Percentiles rank a stretch among this genome's conserved stretches.
Evolutionary conservation across 1,140 invertebrate species (phyloP).

Genomic region (Condylostylus longicornis): DNA sequence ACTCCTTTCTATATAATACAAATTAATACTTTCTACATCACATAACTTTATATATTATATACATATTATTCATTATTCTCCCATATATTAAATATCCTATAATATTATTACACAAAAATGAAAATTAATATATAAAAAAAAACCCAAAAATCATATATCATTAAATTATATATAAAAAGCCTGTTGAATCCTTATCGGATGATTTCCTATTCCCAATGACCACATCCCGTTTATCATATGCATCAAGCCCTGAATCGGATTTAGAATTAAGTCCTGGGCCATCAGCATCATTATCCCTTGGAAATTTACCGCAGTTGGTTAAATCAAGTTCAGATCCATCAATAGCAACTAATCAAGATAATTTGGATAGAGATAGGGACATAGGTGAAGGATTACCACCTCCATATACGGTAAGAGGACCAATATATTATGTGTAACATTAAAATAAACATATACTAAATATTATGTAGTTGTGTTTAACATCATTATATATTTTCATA

Average conservation of each 20-base stretch:
- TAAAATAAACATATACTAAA: neutral
- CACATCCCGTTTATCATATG: slow-evolving; percentile 79
- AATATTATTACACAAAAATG: no score
- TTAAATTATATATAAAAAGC: slow-evolving; percentile 33
- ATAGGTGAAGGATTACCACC: slow-evolving; percentile 46
- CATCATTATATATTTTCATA: no score
- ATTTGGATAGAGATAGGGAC: slow-evolving; percentile 43
- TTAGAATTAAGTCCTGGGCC: slow-evolving; percentile 69
- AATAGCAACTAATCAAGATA: slow-evolving; percentile 45
- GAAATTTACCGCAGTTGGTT: slow-evolving; percentile 46
- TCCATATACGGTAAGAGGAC: slow-evolving; percentile 56
- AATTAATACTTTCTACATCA: no score
- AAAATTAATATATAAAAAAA: no score
- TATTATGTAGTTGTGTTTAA: no score
- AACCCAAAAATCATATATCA: neutral
- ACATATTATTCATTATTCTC: no score
- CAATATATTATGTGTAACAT: neutral
- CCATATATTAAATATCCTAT: no score
- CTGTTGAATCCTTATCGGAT: slow-evolving; percentile 72
- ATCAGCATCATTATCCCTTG: slow-evolving; percentile 40
- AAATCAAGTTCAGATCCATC: slow-evolving; percentile 80
- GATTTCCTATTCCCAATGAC: slow-evolving; percentile 98
- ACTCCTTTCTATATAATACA: no score
- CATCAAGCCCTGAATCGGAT: slow-evolving; percentile 89
- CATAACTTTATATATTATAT: no score